Evolutionary conservation across 2,797 vertebrate genomes (phyloP), one percentile per base, ranked within the genome.

Genomic region (Sebastes jordani): DNA sequence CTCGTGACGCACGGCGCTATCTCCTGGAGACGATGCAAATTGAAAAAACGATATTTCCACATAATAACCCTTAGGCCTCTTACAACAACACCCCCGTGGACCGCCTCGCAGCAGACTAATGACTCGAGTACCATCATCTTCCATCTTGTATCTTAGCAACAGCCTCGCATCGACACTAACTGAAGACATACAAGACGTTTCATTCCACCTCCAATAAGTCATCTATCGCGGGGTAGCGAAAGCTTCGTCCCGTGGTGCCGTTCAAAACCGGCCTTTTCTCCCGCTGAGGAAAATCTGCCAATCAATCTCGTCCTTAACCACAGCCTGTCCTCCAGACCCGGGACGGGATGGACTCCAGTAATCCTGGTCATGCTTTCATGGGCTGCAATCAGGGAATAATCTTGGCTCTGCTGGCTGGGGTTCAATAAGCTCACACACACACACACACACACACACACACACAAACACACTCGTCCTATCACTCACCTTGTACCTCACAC

Each of bases 101-200:
- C 60, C 27, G 34, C 67, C 74, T 85, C 32, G n/a, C 65, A 56
- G 85, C 70, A 75, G 63, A 73, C 72, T 80, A 91, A 90, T 83
- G 77, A 84, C 86, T 81, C 81, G 0, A 49, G 54, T 42, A 85
- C 66, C 80, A 82, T 87, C 80, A 61, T 87, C 81, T 58, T 78
- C 85, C 65, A 82, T 76, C 83, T 76, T 27, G 93, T 94, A 75
- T 89, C 91, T 79, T 91, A 93, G 93, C 92, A 93, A 93, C 90
- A 55, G 81, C 80, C 71, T 74, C 9, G 16, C 38, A 86, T 81
- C 34, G 30, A 81, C 62, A 58, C 59, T 30, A 71, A 68, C 32
- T 3, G 54, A 67, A 20, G 72, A 84, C 9, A 36, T 1, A 14
- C 29, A 70, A 38, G 74, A 60, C 72, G 27, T 72, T 70, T 87